Evolutionary conservation across 2,888 invertebrate genomes (phyloP).

Genomic region (Macrosoma leucophasiata): DNA sequence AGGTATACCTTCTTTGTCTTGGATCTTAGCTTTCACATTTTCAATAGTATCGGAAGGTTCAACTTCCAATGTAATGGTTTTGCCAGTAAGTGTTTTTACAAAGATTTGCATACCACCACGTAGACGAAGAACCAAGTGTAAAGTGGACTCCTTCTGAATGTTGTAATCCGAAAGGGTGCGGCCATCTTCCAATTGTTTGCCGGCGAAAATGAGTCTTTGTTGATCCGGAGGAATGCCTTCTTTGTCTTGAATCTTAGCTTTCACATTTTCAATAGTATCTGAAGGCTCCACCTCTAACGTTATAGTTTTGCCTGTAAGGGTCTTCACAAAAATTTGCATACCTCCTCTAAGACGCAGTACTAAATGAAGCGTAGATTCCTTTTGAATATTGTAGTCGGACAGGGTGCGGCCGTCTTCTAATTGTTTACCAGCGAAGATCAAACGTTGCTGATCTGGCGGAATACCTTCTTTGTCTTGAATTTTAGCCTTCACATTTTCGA

Average conservation of each 20-base stretch:
- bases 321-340: slow-evolving; percentile 34
- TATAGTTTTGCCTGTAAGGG: slow-evolving; percentile 45
- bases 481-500: too few species aligned
- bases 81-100: slow-evolving; percentile 40
- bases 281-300: slow-evolving; percentile 37
- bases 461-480: slow-evolving; percentile 24
- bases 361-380: slow-evolving; percentile 54
- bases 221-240: slow-evolving; percentile 42
- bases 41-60: slow-evolving; percentile 57
- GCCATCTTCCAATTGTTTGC: slow-evolving; percentile 47
- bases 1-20: slow-evolving; percentile 69
- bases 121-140: slow-evolving; percentile 38
- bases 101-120: slow-evolving; percentile 50
- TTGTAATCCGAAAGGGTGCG: slow-evolving; percentile 41
- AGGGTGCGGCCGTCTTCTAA: slow-evolving; percentile 9
- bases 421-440: slow-evolving; percentile 34
- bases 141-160: slow-evolving; percentile 44
- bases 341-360: slow-evolving; percentile 53
- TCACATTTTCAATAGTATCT: slow-evolving; percentile 47
- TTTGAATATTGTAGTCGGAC: slow-evolving; percentile 39
- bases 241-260: slow-evolving; percentile 29
- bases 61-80: slow-evolving; percentile 39
- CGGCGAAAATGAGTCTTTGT: slow-evolving; percentile 37
- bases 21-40: slow-evolving; percentile 59
- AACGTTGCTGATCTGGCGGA: slow-evolving; percentile 32